Conservation (phyloP, 2,888 invertebrate species). For the Platycheirus rosarum region DNA sequence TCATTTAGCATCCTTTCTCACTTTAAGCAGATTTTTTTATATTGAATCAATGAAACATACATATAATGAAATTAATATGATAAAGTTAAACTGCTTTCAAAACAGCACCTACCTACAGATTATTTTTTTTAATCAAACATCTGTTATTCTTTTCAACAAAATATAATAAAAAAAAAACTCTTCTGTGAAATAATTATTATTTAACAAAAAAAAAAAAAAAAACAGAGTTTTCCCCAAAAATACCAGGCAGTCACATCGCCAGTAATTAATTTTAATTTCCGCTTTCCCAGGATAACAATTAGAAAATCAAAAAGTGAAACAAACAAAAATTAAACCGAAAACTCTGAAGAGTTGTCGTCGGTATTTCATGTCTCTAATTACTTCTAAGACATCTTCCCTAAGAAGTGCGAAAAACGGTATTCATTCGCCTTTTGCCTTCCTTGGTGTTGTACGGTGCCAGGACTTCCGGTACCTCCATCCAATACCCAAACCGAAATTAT, state of each 20-base stretch:
- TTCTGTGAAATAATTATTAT: conserved; percentile 32
- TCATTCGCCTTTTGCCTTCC: conserved; percentile 42
- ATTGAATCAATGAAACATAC: no score
- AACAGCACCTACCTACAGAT: no score
- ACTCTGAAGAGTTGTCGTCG: conserved; percentile 60
- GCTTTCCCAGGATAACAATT: conserved; percentile 65
- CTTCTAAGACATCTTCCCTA: conserved; percentile 53
- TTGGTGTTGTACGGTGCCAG: background rate
- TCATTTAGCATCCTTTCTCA: no score
- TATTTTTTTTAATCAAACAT: conserved; percentile 2
- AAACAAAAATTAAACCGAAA: conserved; percentile 34
- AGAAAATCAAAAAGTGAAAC: conserved; percentile 42
- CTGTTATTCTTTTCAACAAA: no score
- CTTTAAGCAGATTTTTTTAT: no score
- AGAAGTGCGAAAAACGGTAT: conserved; percentile 46
- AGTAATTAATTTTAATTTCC: conserved; percentile 72
- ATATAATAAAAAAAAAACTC: no score
- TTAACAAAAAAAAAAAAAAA: background rate
- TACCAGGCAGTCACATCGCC: conserved; percentile 47
- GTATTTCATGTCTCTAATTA: conserved; percentile 61
- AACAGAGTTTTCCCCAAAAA: background rate
- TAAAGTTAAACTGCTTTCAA: no score
- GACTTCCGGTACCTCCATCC: conserved; percentile 4
- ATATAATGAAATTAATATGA: no score
- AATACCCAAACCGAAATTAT: conserved; percentile 55